Evolutionary conservation across 2,888 invertebrate genomes (phyloP).

Genomic region (Rhagonycha fulva): DNA sequence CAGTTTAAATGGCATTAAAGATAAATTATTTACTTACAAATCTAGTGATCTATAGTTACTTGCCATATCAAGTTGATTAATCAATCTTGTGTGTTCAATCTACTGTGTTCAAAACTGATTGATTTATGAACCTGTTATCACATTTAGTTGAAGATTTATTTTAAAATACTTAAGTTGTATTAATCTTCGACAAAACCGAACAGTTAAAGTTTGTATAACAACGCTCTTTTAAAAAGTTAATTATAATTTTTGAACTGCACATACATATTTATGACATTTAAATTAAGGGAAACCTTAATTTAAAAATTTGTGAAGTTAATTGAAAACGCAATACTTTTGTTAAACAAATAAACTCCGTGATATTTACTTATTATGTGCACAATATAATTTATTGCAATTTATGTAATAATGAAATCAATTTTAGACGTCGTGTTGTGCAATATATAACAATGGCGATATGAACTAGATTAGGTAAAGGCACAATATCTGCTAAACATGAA

Average conservation of each 20-base stretch:
- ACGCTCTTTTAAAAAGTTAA: background rate
- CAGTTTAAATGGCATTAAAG: background rate
- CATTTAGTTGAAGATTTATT: slow-evolving; percentile 28
- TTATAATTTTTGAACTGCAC: background rate
- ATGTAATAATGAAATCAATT: no score
- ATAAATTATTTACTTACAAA: slow-evolving; percentile 8
- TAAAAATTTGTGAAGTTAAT: background rate
- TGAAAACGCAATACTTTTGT: background rate
- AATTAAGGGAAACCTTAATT: background rate
- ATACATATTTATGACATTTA: background rate
- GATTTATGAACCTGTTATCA: slow-evolving; percentile 40
- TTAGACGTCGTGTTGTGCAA: no score
- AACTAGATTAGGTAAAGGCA: no score
- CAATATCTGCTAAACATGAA: no score
- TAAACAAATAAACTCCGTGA: background rate
- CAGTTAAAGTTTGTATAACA: background rate
- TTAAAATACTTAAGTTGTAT: slow-evolving; percentile 11
- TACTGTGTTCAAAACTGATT: slow-evolving; percentile 36
- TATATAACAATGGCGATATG: no score
- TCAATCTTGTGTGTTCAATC: slow-evolving; percentile 19
- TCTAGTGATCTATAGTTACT: background rate
- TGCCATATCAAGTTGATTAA: slow-evolving; percentile 12
- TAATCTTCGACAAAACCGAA: slow-evolving; percentile 11
- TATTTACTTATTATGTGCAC: background rate
- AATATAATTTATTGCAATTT: no score